phyloP scores from a whole-genome alignment of 1,140 invertebrate species.

The Antheraea mylitta region DNA sequence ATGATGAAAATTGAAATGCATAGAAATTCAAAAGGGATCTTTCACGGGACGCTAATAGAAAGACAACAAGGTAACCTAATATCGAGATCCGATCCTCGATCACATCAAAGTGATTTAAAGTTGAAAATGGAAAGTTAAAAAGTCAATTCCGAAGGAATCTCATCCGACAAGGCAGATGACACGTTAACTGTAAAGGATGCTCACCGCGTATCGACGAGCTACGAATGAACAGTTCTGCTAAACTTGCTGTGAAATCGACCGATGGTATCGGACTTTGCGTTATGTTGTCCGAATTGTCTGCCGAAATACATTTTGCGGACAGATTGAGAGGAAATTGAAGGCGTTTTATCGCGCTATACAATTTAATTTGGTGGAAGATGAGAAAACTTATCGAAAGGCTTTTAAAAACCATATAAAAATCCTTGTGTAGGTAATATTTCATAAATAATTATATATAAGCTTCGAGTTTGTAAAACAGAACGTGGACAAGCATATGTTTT shows the following conservation, averaged over 20 bases:
- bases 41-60: conserved; percentile 45
- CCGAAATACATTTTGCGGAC: neutral
- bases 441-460: neutral
- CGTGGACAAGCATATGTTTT: too few species aligned
- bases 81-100: conserved; percentile 40
- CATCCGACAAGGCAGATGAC: conserved; percentile 13
- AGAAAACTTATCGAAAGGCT: neutral
- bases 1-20: conserved; percentile 33
- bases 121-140: conserved; percentile 37
- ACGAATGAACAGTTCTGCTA: conserved; percentile 29
- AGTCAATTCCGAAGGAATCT: conserved; percentile 38
- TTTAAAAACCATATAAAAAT: neutral
- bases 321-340: conserved; percentile 11
- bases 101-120: conserved; percentile 38
- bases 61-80: conserved; percentile 45
- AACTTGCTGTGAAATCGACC: conserved; percentile 39
- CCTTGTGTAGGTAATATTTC: neutral
- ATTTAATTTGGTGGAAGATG: neutral
- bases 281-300: conserved; percentile 8
- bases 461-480: too few species aligned
- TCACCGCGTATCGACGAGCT: neutral
- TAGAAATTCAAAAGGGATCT: conserved; percentile 31
- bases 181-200: conserved; percentile 18
- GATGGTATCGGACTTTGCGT: neutral
- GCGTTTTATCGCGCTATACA: neutral